phyloP scores from a whole-genome alignment of 2,113 vertebrate genomes.

The Mirounga angustirostris region DNA sequence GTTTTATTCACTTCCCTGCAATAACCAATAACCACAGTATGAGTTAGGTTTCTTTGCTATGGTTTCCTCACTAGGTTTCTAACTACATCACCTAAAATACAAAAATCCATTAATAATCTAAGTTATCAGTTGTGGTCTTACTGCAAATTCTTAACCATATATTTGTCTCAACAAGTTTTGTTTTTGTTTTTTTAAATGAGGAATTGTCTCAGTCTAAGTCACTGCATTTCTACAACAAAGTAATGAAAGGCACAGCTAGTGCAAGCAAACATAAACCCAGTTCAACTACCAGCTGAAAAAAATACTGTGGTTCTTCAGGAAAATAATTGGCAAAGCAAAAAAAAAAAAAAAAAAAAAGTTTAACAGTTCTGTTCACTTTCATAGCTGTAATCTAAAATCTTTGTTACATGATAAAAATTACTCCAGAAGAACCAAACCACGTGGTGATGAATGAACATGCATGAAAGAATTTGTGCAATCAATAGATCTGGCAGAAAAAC shows the following conservation, averaged over 20 bases:
- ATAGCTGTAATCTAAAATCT: conserved; percentile 93
- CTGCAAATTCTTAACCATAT: conserved; percentile 87
- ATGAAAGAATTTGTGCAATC: conserved; percentile 90
- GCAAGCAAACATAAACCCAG: conserved; percentile 87
- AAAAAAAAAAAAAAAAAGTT: conserved; percentile 78
- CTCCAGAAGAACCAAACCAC: conserved; percentile 97
- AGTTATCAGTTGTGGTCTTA: conserved; percentile 85
- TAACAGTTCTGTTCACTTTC: conserved; percentile 88
- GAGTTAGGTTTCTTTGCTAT: conserved; percentile 81
- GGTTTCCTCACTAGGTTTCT: conserved; percentile 70
- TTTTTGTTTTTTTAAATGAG: conserved; percentile 39
- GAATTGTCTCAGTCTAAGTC: conserved; percentile 85
- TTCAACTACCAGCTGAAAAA: conserved; percentile 86
- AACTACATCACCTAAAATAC: conserved; percentile 88
- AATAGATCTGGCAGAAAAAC: conserved; percentile 92
- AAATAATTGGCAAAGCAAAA: conserved; percentile 84
- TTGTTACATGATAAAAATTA: conserved; percentile 93
- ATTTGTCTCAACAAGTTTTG: conserved; percentile 80
- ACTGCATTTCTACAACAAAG: conserved; percentile 89
- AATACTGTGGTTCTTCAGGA: conserved; percentile 91
- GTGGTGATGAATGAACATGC: conserved; percentile 95
- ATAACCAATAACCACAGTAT: conserved; percentile 88
- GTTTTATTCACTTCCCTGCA: conserved; percentile 90
- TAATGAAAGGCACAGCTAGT: conserved; percentile 90
- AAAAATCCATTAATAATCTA: conserved; percentile 89